Evolutionary conservation across 2,113 vertebrate species (phyloP).

Genomic region (Trematocara stigmaticum): DNA sequence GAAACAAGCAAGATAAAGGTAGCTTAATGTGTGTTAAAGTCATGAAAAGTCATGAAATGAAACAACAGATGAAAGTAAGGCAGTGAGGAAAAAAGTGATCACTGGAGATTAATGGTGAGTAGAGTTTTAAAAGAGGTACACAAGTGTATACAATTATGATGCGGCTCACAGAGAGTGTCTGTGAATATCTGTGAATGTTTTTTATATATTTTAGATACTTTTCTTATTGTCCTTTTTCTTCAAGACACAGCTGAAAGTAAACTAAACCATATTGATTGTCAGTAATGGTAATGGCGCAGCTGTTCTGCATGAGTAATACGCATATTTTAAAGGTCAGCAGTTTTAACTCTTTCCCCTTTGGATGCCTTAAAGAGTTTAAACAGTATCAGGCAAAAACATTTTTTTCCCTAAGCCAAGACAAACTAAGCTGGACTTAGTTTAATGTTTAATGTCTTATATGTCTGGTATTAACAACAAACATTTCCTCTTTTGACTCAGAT

Average conservation of each 20-base stretch:
- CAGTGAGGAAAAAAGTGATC: not conserved
- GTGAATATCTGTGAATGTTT: not conserved
- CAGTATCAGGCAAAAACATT: not conserved
- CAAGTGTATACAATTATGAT: not conserved
- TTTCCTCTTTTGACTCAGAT: not conserved
- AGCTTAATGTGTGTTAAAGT: not conserved
- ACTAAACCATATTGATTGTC: not conserved
- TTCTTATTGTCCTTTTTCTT: not conserved
- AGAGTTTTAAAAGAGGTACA: not conserved
- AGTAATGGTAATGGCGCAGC: not conserved
- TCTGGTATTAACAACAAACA: not conserved
- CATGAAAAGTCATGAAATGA: not conserved
- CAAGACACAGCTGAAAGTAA: not conserved
- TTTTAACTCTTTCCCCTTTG: not conserved
- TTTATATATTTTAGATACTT: not conserved
- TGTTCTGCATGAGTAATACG: not conserved
- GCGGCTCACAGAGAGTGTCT: not conserved
- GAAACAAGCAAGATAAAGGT: not conserved
- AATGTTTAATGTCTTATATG: not conserved
- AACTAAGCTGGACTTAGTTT: not conserved
- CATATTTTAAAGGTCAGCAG: constrained; percentile 17
- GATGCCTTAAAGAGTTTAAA: not conserved
- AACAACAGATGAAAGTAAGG: not conserved
- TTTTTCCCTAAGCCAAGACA: not conserved
- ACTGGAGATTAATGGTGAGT: not conserved